Evolutionary conservation across 2,113 vertebrate species (phyloP).

Genomic region (rabbit (Oryctolagus cuniculus)): mOryCun1.1 NC_091436.1:11652001-11652500

Average conservation of each 20-base stretch:
- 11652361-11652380: conserved; percentile 27
- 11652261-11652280: not conserved
- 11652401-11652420: not conserved
- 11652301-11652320: not conserved
- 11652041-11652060: conserved; percentile 42
- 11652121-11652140: not conserved
- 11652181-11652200: not conserved
- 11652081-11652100: not conserved
- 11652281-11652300: conserved; percentile 3
- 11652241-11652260: not conserved
- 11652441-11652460: not conserved
- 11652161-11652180: not conserved
- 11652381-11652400: not conserved
- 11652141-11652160: conserved; percentile 12
- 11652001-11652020: conserved; percentile 60
- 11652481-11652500: not conserved
- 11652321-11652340: not conserved
- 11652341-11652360: not conserved
- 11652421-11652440: not conserved
- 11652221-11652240: not conserved
- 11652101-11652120: not conserved
- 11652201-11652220: not conserved
- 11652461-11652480: not conserved
- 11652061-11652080: conserved; percentile 3
- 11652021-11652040: not conserved